Evolutionary conservation across 2,888 invertebrate genomes (phyloP).

Genomic region (Pandemis heparana): DNA sequence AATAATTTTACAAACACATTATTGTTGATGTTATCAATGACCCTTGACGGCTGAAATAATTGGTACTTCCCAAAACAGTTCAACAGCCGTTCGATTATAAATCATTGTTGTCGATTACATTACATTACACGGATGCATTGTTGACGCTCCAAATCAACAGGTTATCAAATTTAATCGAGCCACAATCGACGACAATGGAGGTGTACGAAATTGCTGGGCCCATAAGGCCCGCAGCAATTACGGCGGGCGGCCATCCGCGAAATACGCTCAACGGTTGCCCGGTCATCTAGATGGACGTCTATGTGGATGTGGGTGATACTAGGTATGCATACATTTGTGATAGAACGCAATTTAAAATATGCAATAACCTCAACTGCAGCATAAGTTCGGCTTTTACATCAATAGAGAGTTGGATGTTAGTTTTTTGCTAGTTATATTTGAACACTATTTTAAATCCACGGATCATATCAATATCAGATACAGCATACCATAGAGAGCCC

Average conservation of each 20-base stretch:
- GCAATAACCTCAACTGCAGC: too few species aligned
- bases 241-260: constrained; percentile 69
- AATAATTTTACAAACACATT: constrained; percentile 4
- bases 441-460: too few species aligned
- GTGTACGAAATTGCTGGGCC: constrained; percentile 61
- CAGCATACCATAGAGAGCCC: too few species aligned
- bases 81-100: constrained; percentile 53
- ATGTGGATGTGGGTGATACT: constrained; percentile 6
- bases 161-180: constrained; percentile 54
- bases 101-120: constrained; percentile 54
- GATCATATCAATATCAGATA: too few species aligned
- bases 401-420: background rate
- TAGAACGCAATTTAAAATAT: background rate
- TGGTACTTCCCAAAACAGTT: constrained; percentile 34
- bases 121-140: constrained; percentile 44
- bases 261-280: constrained; percentile 64
- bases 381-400: background rate
- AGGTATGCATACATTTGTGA: constrained; percentile 1
- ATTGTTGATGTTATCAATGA: constrained; percentile 30
- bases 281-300: constrained; percentile 42
- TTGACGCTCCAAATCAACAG: constrained; percentile 66
- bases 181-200: constrained; percentile 50
- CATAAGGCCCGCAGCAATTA: constrained; percentile 67
- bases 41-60: constrained; percentile 32
- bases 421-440: too few species aligned